These are phyloP conservation scores for Nesometra sesokonis DNA, from an alignment of 35 echinoderm and acorn worm species.

Conservation along the genomic window DNA sequence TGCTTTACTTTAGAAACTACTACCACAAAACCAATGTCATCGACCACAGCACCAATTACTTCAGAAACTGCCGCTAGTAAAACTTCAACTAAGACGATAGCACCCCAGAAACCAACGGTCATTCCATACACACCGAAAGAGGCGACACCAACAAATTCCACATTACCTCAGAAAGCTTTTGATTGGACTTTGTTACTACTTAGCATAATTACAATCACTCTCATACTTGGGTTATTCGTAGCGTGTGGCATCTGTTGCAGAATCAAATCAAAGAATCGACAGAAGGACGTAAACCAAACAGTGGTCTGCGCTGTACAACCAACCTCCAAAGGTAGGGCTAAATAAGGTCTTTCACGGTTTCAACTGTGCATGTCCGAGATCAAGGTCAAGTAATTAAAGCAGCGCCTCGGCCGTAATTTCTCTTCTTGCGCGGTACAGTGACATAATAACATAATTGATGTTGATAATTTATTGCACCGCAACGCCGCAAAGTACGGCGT, in stretches of 20 bases:
- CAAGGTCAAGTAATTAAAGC: too few species aligned
- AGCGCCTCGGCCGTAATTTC: too few species aligned
- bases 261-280: background rate
- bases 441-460: too few species aligned
- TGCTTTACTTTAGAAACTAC: background rate
- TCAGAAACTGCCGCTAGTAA: background rate
- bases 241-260: background rate
- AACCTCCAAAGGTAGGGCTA: background rate
- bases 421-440: too few species aligned
- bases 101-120: too few species aligned
- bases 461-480: too few species aligned
- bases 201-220: background rate
- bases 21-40: background rate
- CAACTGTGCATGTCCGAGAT: too few species aligned
- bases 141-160: too few species aligned
- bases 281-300: background rate
- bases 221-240: background rate
- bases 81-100: too few species aligned
- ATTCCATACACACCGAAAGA: too few species aligned
- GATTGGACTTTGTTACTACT: background rate
- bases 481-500: too few species aligned
- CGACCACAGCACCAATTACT: background rate
- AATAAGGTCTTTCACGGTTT: too few species aligned
- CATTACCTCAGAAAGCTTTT: background rate
- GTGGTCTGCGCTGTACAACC: background rate